Base-by-base conservation (phyloP, 2,888 invertebrate species). In the Boloria selene region DNA sequence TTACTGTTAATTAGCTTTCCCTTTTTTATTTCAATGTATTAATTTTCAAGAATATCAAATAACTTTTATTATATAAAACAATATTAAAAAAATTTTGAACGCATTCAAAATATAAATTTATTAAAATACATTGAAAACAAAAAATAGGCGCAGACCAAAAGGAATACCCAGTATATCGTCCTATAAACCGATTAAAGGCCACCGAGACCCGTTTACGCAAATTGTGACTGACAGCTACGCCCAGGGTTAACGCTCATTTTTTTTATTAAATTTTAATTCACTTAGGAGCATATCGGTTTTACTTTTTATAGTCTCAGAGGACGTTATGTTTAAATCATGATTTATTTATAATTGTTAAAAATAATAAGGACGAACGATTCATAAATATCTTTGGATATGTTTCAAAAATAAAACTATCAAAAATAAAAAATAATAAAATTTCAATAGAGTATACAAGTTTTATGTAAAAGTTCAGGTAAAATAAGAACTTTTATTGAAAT, bases 101-200 rank as follows among this genome's bases (percentile, higher is more conserved):
- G 31, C 10, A 50, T 53, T n/a, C n/a, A n/a, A 50, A 61, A 61
- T 63, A 51, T 26, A n/a, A 16, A 47, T 53, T 44, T 13, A 26
- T 50, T 45, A 54, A 54, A 62, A 54, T 26, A 56, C 26, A 42
- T 45, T 26, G 38, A 56, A 55, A 67, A 58, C 22, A 62, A 59
- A 63, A 66, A 49, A 49, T 38, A 49, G 17, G 31, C 17, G 22
- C 52, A 69, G 64, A 65, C 69, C 66, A 70, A 67, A 69, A 67
- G 66, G 54, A 68, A 65, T 64, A 64, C 16, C 63, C 56, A 55
- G 69, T 58, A 70, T 81, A 79, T 80, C 79, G 75, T 73, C 70
- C 77, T 73, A 73, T 83, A 85, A 87, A 79, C 77, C 74, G 85
- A 85, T 87, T 88, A 87, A 73, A 79, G 79, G 77, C 82, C 80